Base-by-base conservation (phyloP, 2,797 vertebrate genomes). In the Notolepis coatsorum region DNA sequence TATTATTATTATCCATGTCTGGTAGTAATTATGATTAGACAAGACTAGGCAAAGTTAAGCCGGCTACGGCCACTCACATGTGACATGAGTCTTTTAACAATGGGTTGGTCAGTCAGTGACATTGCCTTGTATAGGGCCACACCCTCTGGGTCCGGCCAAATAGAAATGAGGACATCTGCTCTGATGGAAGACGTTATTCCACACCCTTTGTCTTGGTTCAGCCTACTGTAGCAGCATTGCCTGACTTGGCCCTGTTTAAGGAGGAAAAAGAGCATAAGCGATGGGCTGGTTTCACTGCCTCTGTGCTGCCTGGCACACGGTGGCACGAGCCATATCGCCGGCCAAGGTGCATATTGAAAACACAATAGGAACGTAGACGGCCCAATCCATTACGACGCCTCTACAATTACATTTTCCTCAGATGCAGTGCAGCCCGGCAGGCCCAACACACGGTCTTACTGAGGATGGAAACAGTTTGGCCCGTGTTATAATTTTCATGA, bases 351-450 rank as follows among this genome's bases (percentile, higher is more conserved):
- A 87, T 80, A 78, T 71, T 79, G 64, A 80, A 81, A 84, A 81
- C 80, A 73, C 71, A 80, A 77, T 68, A 63, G 57, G 63, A 61
- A 57, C 59, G 55, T 12, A 64, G 65, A 78, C 77, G 73, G 76
- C 31, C 67, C 75, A 81, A 84, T 87, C 85, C 80, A 84, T 87
- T 88, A 89, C 70, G 68, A 64, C 65, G 56, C 68, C 54, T 80
- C 67, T 55, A 62, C 76, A 82, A 88, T 91, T 80, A 76, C 72
- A 72, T 70, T 86, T 77, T 81, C 45, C 73, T 85, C 55, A 54
- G 74, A 81, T 80, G 61, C 43, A 84, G 51, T 1, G 57, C 50
- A 71, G 73, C 33, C 70, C 47, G 35, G 61, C 12, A 79, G 83
- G 78, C 57, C 63, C 70, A 45, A 82, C 60, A 45, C 59, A 7